A percentile compares a stretch with the other conserved stretches of the same genome.
phyloP scores from a whole-genome alignment of 1,140 invertebrate genomes.

The Tachypleus tridentatus region DNA sequence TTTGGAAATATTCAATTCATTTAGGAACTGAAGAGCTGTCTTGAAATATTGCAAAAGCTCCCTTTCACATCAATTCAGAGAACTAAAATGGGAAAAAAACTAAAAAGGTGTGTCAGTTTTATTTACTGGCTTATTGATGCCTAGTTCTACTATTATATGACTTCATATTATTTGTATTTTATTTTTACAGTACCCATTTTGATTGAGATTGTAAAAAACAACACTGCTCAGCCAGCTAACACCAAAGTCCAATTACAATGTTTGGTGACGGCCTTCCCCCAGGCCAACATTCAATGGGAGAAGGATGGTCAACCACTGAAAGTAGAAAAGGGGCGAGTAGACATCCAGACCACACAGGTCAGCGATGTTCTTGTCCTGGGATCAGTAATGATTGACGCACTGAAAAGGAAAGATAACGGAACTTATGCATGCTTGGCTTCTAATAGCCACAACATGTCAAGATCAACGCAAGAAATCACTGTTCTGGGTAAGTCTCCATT shows the following conservation, averaged over 20 bases:
- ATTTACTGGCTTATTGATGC: no score
- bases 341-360: slow-evolving; percentile 7
- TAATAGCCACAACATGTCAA: slow-evolving; percentile 18
- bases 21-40: no score
- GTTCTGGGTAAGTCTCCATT: slow-evolving; percentile 19
- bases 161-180: no score
- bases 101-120: no score
- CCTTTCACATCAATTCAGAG: no score
- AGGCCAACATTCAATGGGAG: slow-evolving; percentile 11
- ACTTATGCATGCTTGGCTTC: slow-evolving; percentile 20
- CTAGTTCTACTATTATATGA: no score
- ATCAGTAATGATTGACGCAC: slow-evolving; percentile 14
- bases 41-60: no score
- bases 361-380: slow-evolving; percentile 10
- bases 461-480: slow-evolving; percentile 15
- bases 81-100: no score
- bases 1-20: no score
- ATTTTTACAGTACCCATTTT: no score
- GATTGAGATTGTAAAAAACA: no score
- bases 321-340: slow-evolving; percentile 4
- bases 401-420: slow-evolving; percentile 19
- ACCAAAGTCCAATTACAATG: slow-evolving; percentile 1
- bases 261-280: slow-evolving; percentile 16
- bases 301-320: slow-evolving; percentile 14
- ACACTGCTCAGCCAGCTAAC: no score